Base-by-base conservation (phyloP, 2,113 vertebrate species). In the Eonycteris spelaea region DNA sequence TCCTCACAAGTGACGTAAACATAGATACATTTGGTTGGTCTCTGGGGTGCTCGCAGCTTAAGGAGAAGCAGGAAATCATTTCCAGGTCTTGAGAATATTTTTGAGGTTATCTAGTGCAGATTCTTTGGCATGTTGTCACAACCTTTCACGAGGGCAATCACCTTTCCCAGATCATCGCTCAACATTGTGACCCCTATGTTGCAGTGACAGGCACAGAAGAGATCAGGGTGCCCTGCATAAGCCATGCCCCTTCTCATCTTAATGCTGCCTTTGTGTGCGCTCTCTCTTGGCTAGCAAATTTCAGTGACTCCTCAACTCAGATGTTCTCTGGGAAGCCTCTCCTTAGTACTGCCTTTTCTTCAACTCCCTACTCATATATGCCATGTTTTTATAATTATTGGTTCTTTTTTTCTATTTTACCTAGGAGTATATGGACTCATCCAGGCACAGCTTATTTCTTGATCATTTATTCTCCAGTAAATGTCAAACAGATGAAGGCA, bases 261-360 rank as follows among this genome's bases (percentile, higher is more conserved):
- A 14, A 24, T 18, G 9, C 2, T 18, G 9, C 2, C 5, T 68
- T 15, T 43, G 40, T 4, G 7, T 0, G 2, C 6, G 10, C 0
- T 55, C 35, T 78, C n/a, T 61, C 51, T 75, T 11, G 1, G 38
- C 21, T 24, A 73, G 51, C 6, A 86, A 22, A 28, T 5, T 59
- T 65, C 12, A 22, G 6, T 67, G 61, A 73, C 4, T 84, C 19
- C 53, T 12, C 21, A 26, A 40, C 45, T 21, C 24, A 90, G 7
- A 59, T 26, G 63, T 6, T 48, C 30, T 24, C 22, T 24, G 65
- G 53, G 61, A 77, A 82, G 68, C 3, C 9, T 78, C 61, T 80
- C 28, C 12, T 77, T 8, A 30, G 6, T 12, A 24, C 0, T 13
- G 3, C 4, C 19, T 38, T 24, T 30, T 57, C 11, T 7, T 63